Conservation (phyloP, 2,113 vertebrate species). For the Podarcis raffonei region DNA sequence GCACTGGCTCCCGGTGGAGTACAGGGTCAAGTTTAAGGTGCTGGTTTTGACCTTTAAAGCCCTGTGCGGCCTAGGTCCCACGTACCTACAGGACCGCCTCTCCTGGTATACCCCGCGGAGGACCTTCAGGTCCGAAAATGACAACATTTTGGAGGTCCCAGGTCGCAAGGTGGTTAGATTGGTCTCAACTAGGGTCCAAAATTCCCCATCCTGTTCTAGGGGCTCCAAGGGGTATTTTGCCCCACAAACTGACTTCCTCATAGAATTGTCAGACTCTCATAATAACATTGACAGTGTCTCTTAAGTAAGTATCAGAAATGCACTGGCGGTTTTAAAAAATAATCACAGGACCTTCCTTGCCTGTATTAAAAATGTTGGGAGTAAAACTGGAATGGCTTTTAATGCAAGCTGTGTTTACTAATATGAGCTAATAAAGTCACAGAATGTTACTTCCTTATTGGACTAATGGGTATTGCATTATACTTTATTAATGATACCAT, state of each 20-base stretch:
- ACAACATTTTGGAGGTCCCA: too few species aligned
- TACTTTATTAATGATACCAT: slow-evolving; percentile 66
- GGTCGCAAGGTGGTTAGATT: too few species aligned
- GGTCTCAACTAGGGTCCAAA: neutral
- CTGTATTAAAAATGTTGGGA: slow-evolving; percentile 68
- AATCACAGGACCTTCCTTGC: slow-evolving; percentile 63
- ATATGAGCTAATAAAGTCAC: slow-evolving; percentile 72
- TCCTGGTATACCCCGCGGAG: too few species aligned
- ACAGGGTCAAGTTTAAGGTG: too few species aligned
- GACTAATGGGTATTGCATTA: slow-evolving; percentile 70
- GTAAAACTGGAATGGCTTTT: slow-evolving; percentile 74
- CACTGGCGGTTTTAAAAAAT: slow-evolving; percentile 39
- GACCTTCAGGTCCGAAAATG: too few species aligned
- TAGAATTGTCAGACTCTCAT: slow-evolving; percentile 63
- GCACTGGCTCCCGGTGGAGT: too few species aligned
- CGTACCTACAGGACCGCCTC: too few species aligned
- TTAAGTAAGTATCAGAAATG: slow-evolving; percentile 56
- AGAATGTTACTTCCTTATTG: slow-evolving; percentile 72
- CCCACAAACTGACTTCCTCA: slow-evolving; percentile 3
- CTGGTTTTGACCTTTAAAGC: too few species aligned
- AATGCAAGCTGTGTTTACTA: slow-evolving; percentile 80
- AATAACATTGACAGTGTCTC: slow-evolving; percentile 54
- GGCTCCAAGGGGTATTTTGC: neutral
- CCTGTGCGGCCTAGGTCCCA: too few species aligned
- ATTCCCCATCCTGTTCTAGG: neutral